Conservation (phyloP, 1,140 invertebrate genomes). For the Pachypsylla venusta region DNA sequence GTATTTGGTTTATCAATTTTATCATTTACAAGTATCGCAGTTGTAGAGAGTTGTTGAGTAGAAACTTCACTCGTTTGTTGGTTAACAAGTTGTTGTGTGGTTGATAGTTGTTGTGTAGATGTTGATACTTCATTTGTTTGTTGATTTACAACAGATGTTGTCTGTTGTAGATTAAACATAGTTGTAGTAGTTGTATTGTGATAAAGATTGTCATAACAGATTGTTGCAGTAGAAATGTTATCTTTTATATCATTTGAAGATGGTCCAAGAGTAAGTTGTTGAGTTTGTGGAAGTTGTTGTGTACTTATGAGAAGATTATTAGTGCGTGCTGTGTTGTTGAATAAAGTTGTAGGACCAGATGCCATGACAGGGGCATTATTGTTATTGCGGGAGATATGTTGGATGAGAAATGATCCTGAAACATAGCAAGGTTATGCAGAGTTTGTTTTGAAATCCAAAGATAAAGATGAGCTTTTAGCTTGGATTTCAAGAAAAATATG, state of each 20-base stretch:
- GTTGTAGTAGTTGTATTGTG: not conserved
- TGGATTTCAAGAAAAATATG: no score
- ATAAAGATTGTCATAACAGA: conserved; percentile 3
- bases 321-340: not conserved
- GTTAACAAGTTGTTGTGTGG: not conserved
- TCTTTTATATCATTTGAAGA: not conserved
- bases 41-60: conserved; percentile 2
- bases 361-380: not conserved
- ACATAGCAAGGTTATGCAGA: no score
- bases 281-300: not conserved
- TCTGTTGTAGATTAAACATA: not conserved
- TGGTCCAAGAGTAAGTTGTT: not conserved
- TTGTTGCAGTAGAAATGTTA: not conserved
- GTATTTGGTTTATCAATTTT: no score
- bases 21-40: not conserved
- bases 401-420: conserved; percentile 1
- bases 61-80: not conserved
- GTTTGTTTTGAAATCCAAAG: no score
- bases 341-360: not conserved
- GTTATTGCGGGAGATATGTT: conserved; percentile 6
- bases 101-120: not conserved
- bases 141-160: not conserved
- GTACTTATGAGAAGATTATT: conserved; percentile 4
- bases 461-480: no score
- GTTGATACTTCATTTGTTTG: not conserved